Evolutionary conservation across 2,888 invertebrate species (phyloP), one percentile per base, ranked within the genome.

Genomic region (Parapristionchus giblindavisi): DNA sequence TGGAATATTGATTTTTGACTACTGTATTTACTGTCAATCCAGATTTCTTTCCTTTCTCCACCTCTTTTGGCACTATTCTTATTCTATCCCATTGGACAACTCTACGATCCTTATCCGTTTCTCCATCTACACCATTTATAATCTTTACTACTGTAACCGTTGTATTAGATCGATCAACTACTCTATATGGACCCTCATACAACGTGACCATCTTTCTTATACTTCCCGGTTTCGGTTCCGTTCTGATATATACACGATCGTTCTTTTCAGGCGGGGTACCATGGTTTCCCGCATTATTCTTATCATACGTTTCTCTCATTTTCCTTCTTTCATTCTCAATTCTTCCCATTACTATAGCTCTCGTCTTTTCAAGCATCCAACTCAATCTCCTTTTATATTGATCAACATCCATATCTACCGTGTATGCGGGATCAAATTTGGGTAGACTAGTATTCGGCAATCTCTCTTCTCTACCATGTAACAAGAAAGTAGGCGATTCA

Each of bases 121-220:
- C 32, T 5, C 29, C 29, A 60, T 29, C 60, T 32, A 60, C 17
- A 5, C 63, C 24, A 5, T 40, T 27, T 40, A 17, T 27, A 1
- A 60, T 60, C 27, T n/a, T 34, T 8, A 34, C 60, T 6, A 60
- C 60, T 24, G 60, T 60, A 1, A 32, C 63, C 11, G 63, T 40
- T n/a, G 63, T 63, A 38, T 63, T 32, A 24, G 17, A 17, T 14
- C 11, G 38, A 8, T 40, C 63, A 5, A 63, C 14, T 27, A 63
- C 63, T 38, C 63, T 14, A 40, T 63, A 63, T n/a, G 63, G 60
- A 34, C 32, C 60, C 29, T 60, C 34, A 29, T 5, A 60, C n/a
- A 34, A 21, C 5, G 40, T 63, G 24, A 32, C 24, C 63, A 63
- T 29, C 24, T 63, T 63, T 6, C 8, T 14, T 11, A 29, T 2